These are phyloP conservation scores for Solenopsis fugax DNA, from an alignment of 1,140 invertebrate genomes.

Conservation along the genomic window DNA sequence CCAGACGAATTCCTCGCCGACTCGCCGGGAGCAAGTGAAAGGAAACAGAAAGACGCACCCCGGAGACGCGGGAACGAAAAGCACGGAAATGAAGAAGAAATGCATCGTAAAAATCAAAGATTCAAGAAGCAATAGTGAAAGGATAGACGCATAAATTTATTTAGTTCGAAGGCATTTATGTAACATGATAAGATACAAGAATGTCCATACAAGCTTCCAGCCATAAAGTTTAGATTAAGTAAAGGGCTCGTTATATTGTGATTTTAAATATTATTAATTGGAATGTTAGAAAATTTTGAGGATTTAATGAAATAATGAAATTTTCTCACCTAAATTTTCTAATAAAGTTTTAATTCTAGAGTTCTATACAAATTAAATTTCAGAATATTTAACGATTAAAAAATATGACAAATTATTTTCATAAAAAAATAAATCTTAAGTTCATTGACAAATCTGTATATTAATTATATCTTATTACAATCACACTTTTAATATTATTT, in stretches of 20 bases:
- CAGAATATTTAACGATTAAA: not conserved
- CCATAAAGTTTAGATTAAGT: not conserved
- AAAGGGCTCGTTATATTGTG: not conserved
- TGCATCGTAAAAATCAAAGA: constrained; percentile 21
- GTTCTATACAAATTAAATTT: constrained; percentile 13
- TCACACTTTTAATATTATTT: not conserved
- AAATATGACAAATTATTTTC: not conserved
- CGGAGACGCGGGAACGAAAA: constrained; percentile 15
- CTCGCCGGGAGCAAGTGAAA: not conserved
- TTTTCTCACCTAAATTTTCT: not conserved
- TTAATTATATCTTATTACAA: not conserved
- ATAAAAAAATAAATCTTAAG: not conserved
- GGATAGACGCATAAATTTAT: constrained; percentile 40
- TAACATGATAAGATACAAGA: not conserved
- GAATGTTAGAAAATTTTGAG: not conserved
- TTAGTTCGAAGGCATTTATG: not conserved
- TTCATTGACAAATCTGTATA: not conserved
- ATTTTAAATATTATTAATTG: constrained; percentile 6
- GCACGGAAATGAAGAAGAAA: constrained; percentile 23
- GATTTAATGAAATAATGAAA: not conserved
- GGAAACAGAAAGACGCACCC: constrained; percentile 25
- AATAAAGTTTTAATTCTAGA: not conserved
- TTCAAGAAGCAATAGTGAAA: not conserved
- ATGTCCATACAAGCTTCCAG: not conserved
- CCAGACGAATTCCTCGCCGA: constrained; percentile 37